Evolutionary conservation across 2,113 vertebrate species (phyloP).

Genomic region (Columba janthina): DNA sequence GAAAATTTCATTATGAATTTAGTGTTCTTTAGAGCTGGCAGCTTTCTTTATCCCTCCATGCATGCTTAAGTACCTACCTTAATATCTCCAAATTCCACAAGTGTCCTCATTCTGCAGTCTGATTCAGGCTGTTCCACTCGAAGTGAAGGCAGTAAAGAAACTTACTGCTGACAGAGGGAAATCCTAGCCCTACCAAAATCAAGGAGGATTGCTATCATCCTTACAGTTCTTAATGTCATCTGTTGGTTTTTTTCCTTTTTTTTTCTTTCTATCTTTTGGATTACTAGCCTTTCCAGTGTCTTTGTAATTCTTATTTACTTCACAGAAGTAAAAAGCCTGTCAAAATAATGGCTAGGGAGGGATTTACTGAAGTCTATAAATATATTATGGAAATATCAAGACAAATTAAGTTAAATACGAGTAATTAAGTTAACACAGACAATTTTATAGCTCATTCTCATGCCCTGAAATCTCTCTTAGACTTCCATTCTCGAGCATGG

Average conservation of each 20-base stretch:
- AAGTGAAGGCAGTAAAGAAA: background rate
- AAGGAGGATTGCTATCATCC: background rate
- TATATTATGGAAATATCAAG: background rate
- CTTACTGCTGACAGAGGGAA: background rate
- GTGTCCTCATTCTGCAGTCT: background rate
- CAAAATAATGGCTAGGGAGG: background rate
- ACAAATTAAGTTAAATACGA: background rate
- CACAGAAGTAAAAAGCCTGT: background rate
- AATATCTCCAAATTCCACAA: background rate
- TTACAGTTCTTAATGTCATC: background rate
- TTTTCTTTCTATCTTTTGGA: background rate
- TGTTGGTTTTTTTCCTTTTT: background rate
- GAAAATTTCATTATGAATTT: conserved; percentile 20
- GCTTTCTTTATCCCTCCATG: background rate
- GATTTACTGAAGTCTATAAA: background rate
- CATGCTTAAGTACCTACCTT: background rate
- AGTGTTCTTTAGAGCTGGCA: background rate
- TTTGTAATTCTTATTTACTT: background rate
- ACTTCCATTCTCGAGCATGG: background rate
- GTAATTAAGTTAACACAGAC: background rate
- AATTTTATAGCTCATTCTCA: background rate
- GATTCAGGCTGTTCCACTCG: background rate
- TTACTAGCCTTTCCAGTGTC: background rate
- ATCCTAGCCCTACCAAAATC: background rate
- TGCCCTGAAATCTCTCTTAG: background rate